Conservation (phyloP, 2,888 invertebrate genomes). For the Empis livida region DNA sequence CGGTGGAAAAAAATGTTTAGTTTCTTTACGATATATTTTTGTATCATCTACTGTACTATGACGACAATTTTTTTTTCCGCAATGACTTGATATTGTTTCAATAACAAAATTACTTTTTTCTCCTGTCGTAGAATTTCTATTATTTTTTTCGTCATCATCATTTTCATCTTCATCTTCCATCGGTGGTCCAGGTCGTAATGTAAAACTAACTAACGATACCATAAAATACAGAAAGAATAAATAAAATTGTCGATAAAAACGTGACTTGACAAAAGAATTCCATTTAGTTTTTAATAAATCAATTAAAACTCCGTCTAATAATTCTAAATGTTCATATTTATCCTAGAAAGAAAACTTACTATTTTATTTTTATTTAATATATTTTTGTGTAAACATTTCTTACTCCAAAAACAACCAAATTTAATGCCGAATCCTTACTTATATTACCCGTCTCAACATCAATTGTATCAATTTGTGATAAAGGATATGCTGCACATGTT, state of each 20-base stretch:
- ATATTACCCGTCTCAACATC: slow-evolving; percentile 81
- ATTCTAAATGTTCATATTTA: slow-evolving; percentile 84
- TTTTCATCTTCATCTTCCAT: slow-evolving; percentile 25
- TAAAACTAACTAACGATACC: slow-evolving; percentile 77
- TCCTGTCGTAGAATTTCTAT: slow-evolving; percentile 9
- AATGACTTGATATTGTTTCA: neutral
- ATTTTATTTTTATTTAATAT: neutral
- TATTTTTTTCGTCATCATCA: slow-evolving; percentile 10
- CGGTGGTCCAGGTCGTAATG: slow-evolving; percentile 72
- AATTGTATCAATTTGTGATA: slow-evolving; percentile 91
- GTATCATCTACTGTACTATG: neutral
- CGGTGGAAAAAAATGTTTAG: neutral
- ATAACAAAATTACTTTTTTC: slow-evolving; percentile 6
- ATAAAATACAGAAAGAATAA: slow-evolving; percentile 84
- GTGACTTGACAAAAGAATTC: slow-evolving; percentile 91
- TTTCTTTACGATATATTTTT: neutral
- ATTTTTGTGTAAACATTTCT: too few relatives aligned
- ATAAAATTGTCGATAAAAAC: slow-evolving; percentile 87
- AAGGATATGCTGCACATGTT: slow-evolving; percentile 92
- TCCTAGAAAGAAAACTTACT: slow-evolving; percentile 44
- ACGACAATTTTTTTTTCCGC: neutral
- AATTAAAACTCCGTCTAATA: slow-evolving; percentile 87
- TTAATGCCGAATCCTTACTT: slow-evolving; percentile 89
- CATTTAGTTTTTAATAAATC: slow-evolving; percentile 93
- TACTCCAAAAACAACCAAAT: slow-evolving; percentile 93